Conservation (phyloP, 2,888 invertebrate genomes). For the Platycheirus rosarum region DNA sequence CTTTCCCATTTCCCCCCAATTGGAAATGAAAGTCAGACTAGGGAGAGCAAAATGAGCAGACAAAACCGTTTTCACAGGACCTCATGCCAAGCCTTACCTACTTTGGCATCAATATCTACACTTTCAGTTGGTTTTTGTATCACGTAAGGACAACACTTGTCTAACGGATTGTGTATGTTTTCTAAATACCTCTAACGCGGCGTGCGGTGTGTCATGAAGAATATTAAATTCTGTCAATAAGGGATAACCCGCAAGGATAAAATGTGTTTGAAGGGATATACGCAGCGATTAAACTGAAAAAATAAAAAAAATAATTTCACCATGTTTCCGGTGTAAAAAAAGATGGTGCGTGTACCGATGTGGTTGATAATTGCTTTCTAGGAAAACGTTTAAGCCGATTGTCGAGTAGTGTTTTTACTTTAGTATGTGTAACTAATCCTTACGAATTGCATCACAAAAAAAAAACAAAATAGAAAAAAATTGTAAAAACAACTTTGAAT, state of each 20-base stretch:
- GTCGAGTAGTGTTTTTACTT: conserved; percentile 25
- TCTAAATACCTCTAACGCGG: conserved; percentile 1
- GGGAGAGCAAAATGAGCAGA: conserved; percentile 7
- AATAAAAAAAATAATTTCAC: conserved; percentile 26
- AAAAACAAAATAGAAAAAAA: conserved; percentile 1
- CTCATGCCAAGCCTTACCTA: conserved; percentile 69
- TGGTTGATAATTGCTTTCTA: conserved; percentile 37
- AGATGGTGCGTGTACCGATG: conserved; percentile 58
- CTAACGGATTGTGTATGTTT: conserved; percentile 52
- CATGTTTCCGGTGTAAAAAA: conserved; percentile 18
- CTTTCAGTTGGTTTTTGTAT: conserved; percentile 74
- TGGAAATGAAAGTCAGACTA: conserved; percentile 12
- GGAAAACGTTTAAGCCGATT: conserved; percentile 61
- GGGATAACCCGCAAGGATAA: conserved; percentile 52
- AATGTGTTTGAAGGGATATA: conserved; percentile 46
- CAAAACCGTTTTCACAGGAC: conserved; percentile 32
- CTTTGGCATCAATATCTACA: conserved; percentile 64
- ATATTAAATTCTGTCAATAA: conserved; percentile 47
- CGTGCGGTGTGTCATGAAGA: conserved; percentile 62
- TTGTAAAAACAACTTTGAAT: conserved; percentile 19
- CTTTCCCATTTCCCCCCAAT: conserved; percentile 42
- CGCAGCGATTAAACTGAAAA: conserved; percentile 30
- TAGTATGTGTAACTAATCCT: background rate
- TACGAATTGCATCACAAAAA: conserved; percentile 11
- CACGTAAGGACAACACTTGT: conserved; percentile 65